Evolutionary conservation across 2,113 vertebrate genomes (phyloP).

Genomic region (Carassius auratus): DNA sequence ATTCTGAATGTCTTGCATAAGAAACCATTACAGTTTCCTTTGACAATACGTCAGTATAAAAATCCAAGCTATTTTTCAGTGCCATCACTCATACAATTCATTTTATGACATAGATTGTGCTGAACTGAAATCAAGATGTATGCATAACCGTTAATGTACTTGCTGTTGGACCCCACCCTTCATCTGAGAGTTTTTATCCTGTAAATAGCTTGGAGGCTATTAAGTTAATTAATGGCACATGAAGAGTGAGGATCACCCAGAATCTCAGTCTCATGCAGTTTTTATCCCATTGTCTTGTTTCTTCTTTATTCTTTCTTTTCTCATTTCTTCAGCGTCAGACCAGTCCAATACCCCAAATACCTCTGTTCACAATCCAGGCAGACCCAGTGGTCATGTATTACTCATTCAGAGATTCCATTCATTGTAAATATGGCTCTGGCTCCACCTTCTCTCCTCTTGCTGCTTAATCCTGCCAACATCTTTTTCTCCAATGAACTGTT

Average conservation of each 20-base stretch:
- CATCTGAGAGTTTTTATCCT: slow-evolving; percentile 70
- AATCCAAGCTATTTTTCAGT: slow-evolving; percentile 19
- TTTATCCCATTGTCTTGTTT: slow-evolving; percentile 59
- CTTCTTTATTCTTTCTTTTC: background rate
- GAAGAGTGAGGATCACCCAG: slow-evolving; percentile 69
- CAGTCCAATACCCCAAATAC: slow-evolving; percentile 65
- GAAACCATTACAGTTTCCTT: background rate
- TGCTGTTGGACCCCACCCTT: slow-evolving; percentile 64
- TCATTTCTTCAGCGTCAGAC: slow-evolving; percentile 46
- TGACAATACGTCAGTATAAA: background rate
- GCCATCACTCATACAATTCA: slow-evolving; percentile 51
- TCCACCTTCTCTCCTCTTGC: background rate
- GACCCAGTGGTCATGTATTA: slow-evolving; percentile 65
- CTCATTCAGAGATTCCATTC: slow-evolving; percentile 63
- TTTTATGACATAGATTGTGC: slow-evolving; percentile 45
- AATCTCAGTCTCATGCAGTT: slow-evolving; percentile 59
- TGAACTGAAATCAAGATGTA: slow-evolving; percentile 62
- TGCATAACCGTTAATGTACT: slow-evolving; percentile 66
- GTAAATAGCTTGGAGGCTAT: slow-evolving; percentile 69
- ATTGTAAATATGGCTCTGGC: slow-evolving; percentile 57
- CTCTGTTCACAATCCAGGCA: slow-evolving; percentile 60
- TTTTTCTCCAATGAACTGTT: slow-evolving; percentile 20
- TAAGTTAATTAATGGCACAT: slow-evolving; percentile 74
- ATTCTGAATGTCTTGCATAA: background rate
- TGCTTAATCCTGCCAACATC: slow-evolving; percentile 27